These are phyloP conservation scores for Corythornis vintsioides DNA, from an alignment of 2,113 vertebrate species.

Conservation along the genomic window DNA sequence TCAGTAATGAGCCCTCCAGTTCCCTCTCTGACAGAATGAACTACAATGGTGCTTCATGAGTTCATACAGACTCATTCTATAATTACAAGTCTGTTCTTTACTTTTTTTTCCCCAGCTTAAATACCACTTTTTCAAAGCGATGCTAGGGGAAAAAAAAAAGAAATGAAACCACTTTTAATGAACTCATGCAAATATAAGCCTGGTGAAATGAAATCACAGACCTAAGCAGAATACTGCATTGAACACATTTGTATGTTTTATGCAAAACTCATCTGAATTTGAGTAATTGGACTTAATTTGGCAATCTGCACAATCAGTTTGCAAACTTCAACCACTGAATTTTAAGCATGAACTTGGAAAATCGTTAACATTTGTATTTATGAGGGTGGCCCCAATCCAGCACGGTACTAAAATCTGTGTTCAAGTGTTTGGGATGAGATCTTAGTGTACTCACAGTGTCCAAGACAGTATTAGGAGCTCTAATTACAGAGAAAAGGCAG, in stretches of 20 bases:
- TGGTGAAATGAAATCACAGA: constrained; percentile 63
- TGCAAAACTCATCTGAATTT: constrained; percentile 69
- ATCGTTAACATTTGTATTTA: constrained; percentile 64
- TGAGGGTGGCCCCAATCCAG: not conserved
- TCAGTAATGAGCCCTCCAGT: constrained; percentile 40
- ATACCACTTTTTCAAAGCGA: constrained; percentile 27
- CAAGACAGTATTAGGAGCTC: not conserved
- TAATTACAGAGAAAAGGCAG: constrained; percentile 4
- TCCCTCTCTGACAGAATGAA: not conserved
- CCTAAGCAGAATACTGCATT: constrained; percentile 58
- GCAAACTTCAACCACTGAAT: constrained; percentile 66
- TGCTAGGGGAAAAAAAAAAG: not conserved
- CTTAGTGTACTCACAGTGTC: not conserved
- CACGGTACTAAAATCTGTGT: constrained; percentile 7
- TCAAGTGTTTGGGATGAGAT: constrained; percentile 15
- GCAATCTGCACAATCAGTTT: constrained; percentile 68
- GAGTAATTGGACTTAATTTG: constrained; percentile 67
- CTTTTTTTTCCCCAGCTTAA: constrained; percentile 39
- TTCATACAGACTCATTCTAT: constrained; percentile 20
- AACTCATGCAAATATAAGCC: constrained; percentile 60
- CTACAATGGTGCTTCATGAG: not conserved
- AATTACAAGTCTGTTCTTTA: constrained; percentile 43
- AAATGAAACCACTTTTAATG: constrained; percentile 54
- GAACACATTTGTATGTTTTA: constrained; percentile 67
- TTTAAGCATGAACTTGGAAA: constrained; percentile 58